Evolutionary conservation across 2,888 invertebrate species (phyloP).

Genomic region (Parnassius smintheus): DNA sequence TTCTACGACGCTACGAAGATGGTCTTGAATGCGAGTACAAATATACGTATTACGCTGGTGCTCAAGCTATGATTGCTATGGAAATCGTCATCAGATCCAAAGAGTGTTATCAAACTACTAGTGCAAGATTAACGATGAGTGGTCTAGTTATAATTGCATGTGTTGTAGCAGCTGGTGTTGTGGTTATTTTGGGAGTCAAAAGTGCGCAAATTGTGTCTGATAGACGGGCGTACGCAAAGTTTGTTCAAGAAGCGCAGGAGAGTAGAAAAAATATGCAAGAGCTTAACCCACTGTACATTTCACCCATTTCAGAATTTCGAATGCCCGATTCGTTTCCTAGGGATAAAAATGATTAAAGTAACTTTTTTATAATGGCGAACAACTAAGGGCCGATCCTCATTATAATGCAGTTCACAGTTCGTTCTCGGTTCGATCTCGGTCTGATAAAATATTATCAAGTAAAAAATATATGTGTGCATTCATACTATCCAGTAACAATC

Average conservation of each 20-base stretch:
- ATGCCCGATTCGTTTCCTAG: constrained; percentile 77
- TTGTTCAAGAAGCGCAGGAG: constrained; percentile 66
- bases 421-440: too few relatives aligned
- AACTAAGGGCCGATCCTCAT: neutral
- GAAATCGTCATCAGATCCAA: constrained; percentile 61
- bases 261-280: constrained; percentile 63
- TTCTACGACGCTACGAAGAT: constrained; percentile 53
- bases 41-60: constrained; percentile 61
- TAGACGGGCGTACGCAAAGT: constrained; percentile 77
- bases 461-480: too few relatives aligned
- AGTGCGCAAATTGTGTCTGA: constrained; percentile 71
- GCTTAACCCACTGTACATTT: constrained; percentile 83
- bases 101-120: constrained; percentile 59
- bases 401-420: too few relatives aligned
- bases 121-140: constrained; percentile 59
- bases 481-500: too few relatives aligned
- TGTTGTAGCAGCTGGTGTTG: constrained; percentile 70
- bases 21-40: constrained; percentile 62
- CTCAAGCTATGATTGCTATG: constrained; percentile 51
- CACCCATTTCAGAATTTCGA: constrained; percentile 79
- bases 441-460: too few relatives aligned
- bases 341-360: constrained; percentile 57
- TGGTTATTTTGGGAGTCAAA: constrained; percentile 64
- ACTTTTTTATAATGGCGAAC: too few relatives aligned
- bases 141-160: constrained; percentile 63